phyloP scores from a whole-genome alignment of 2,888 invertebrate species.

The Tipula lateralis region DNA sequence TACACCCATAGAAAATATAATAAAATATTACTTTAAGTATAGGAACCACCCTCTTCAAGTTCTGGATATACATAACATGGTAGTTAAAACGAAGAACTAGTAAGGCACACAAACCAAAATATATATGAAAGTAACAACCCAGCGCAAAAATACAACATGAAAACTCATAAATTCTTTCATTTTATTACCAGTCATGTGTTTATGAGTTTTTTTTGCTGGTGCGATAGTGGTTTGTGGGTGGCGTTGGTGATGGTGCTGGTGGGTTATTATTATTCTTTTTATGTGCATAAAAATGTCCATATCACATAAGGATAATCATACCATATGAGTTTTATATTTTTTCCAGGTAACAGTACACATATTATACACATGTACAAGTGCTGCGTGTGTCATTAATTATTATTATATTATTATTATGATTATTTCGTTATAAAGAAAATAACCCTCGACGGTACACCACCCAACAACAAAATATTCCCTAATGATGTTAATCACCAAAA shows the following conservation, averaged over 20 bases:
- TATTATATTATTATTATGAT: not conserved
- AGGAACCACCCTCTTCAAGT: not conserved
- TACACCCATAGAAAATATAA: not conserved
- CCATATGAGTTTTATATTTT: not conserved
- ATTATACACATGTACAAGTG: not conserved
- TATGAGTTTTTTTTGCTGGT: not conserved
- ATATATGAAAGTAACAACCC: not conserved
- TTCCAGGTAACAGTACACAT: conserved; percentile 20
- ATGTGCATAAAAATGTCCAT: conserved; percentile 13
- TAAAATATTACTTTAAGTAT: not conserved
- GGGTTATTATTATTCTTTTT: not conserved
- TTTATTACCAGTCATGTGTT: conserved; percentile 16
- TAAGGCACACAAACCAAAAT: not conserved
- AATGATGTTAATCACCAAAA: not conserved
- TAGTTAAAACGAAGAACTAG: not conserved
- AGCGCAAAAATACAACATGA: not conserved
- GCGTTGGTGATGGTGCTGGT: not conserved
- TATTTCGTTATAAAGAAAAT: not conserved
- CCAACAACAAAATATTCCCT: not conserved
- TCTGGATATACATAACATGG: not conserved
- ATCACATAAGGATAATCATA: conserved; percentile 7
- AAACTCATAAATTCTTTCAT: not conserved
- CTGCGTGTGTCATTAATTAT: not conserved
- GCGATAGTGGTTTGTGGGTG: not conserved
- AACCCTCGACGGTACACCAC: not conserved